Conservation (phyloP, 2,888 invertebrate genomes). For the Drosophila ustulata region DNA sequence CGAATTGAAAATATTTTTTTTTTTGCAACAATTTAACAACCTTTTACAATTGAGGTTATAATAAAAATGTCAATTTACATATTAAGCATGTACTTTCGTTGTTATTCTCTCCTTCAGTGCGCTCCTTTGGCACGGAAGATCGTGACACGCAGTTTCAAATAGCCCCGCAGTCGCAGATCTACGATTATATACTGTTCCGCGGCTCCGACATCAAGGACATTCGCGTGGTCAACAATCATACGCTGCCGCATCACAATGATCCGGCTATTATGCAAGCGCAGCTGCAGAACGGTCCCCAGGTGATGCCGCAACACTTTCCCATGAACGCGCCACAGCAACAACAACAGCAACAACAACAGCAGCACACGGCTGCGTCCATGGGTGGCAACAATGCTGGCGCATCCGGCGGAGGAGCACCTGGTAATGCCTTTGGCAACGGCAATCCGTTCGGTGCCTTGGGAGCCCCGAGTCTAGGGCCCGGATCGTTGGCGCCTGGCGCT, state of each 20-base stretch:
- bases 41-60: constrained; percentile 64
- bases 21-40: background rate
- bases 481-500: constrained; percentile 82
- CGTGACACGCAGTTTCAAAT: constrained; percentile 97
- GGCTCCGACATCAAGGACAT: constrained; percentile 99
- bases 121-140: constrained; percentile 99
- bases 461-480: constrained; percentile 83
- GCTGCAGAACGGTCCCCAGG: constrained; percentile 88
- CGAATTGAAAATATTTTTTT: background rate
- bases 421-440: constrained; percentile 78
- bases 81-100: background rate
- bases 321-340: constrained; percentile 86
- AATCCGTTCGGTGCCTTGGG: constrained; percentile 84
- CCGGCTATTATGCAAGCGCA: constrained; percentile 98
- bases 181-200: constrained; percentile 99
- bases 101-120: constrained; percentile 88
- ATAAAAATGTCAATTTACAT: constrained; percentile 28
- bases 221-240: constrained; percentile 96
- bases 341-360: constrained; percentile 64
- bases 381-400: constrained; percentile 74
- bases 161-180: constrained; percentile 98
- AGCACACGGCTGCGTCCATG: constrained; percentile 70
- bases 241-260: constrained; percentile 95
- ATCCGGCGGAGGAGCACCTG: constrained; percentile 85
- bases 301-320: constrained; percentile 87